These are phyloP conservation scores for Drosophila grimshawi DNA, from an alignment of 1,140 invertebrate genomes.

Conservation along the genomic window DNA sequence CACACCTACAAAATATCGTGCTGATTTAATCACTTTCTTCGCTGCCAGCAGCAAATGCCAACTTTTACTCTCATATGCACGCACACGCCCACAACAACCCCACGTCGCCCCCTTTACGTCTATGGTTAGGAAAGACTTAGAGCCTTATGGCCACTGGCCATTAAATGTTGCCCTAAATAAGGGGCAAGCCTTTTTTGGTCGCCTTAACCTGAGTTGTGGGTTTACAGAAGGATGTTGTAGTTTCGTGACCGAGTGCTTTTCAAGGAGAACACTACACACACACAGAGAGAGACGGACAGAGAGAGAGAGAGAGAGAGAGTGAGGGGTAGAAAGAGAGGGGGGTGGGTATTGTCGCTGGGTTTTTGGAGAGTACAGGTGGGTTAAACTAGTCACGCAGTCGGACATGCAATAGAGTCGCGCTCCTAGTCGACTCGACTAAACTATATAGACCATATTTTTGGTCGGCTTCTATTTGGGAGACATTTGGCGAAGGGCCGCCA, in stretches of 20 bases:
- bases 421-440: conserved; percentile 31
- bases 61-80: conserved; percentile 72
- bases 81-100: conserved; percentile 39
- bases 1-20: conserved; percentile 83
- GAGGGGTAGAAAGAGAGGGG: not conserved
- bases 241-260: conserved; percentile 80
- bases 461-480: conserved; percentile 55
- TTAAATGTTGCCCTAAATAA: conserved; percentile 82
- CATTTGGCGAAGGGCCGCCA: conserved; percentile 30
- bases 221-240: conserved; percentile 58
- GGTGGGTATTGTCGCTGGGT: too few relatives aligned
- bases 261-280: conserved; percentile 60
- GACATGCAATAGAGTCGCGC: conserved; percentile 69
- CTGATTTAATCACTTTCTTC: conserved; percentile 82
- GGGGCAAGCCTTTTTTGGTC: conserved; percentile 74
- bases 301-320: conserved; percentile 17
- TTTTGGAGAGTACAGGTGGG: conserved; percentile 55
- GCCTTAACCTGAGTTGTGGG: conserved; percentile 52
- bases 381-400: conserved; percentile 75
- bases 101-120: conserved; percentile 19
- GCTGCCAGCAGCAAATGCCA: conserved; percentile 72
- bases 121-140: conserved; percentile 60
- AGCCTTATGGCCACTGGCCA: conserved; percentile 78
- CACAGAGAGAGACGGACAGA: conserved; percentile 21
- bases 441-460: conserved; percentile 57